These are phyloP conservation scores for Anableps anableps DNA, from an alignment of 2,797 vertebrate genomes.

Conservation along the genomic window DNA sequence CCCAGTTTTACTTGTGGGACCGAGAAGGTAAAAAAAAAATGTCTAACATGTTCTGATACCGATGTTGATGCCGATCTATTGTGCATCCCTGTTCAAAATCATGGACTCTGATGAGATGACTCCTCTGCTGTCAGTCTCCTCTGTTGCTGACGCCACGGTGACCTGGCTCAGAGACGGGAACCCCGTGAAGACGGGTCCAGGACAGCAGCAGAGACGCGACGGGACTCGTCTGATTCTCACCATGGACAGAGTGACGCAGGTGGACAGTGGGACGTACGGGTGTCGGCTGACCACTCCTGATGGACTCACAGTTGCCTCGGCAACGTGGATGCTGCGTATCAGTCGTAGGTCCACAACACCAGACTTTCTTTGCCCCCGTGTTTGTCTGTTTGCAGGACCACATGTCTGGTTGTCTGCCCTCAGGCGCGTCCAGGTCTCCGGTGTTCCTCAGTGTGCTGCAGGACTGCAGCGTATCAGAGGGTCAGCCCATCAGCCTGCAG, in stretches of 20 bases:
- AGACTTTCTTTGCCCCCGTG: conserved; percentile 12
- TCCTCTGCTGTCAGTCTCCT: conserved; percentile 29
- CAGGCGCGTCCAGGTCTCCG: conserved; percentile 53
- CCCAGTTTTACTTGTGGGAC: background rate
- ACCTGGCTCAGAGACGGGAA: conserved; percentile 33
- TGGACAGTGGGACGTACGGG: conserved; percentile 34
- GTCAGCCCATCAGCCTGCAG: conserved; percentile 41
- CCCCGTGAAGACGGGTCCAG: conserved; percentile 12
- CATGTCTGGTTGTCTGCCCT: background rate
- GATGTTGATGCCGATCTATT: background rate
- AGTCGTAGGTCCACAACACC: conserved; percentile 6
- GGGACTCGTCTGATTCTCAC: conserved; percentile 29
- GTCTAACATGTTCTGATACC: background rate
- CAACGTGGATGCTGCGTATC: background rate
- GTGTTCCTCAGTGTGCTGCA: conserved; percentile 73
- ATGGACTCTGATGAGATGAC: background rate
- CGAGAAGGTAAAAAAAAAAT: background rate
- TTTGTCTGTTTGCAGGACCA: background rate
- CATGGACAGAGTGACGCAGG: conserved; percentile 36
- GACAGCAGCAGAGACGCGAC: conserved; percentile 38
- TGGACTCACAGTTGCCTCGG: background rate
- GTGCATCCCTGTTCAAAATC: background rate
- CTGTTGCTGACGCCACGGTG: conserved; percentile 12
- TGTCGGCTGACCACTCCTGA: conserved; percentile 48
- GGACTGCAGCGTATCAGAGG: conserved; percentile 74